These are phyloP conservation scores for Drosophila leontia DNA, from an alignment of 1,140 invertebrate species.

Conservation along the genomic window DNA sequence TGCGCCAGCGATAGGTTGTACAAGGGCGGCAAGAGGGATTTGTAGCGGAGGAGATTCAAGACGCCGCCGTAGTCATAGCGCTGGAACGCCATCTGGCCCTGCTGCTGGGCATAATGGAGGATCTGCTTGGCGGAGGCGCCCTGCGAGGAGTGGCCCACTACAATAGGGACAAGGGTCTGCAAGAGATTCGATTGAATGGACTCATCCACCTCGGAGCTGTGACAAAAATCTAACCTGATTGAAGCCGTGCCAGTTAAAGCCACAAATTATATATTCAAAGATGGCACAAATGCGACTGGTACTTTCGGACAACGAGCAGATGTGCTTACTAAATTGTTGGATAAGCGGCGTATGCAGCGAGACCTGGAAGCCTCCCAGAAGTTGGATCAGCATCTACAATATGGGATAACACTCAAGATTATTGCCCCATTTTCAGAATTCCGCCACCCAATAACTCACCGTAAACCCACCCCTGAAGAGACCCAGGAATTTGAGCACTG, in stretches of 20 bases:
- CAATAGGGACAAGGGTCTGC: slow-evolving; percentile 40
- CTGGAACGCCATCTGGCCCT: not conserved
- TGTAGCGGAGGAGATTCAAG: slow-evolving; percentile 13
- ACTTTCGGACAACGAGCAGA: not conserved
- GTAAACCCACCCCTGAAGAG: slow-evolving; percentile 25
- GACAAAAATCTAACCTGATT: slow-evolving; percentile 25
- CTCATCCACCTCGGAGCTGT: not conserved
- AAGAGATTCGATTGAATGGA: not conserved
- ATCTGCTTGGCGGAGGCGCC: slow-evolving; percentile 42
- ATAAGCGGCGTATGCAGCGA: slow-evolving; percentile 24
- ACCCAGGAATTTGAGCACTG: slow-evolving; percentile 36
- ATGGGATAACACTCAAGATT: not conserved
- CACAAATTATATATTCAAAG: slow-evolving; percentile 54
- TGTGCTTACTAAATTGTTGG: slow-evolving; percentile 4
- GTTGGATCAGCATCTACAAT: slow-evolving; percentile 22
- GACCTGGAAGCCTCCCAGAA: slow-evolving; percentile 41
- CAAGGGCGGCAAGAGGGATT: not conserved
- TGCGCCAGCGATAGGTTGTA: slow-evolving; percentile 40
- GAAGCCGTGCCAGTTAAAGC: slow-evolving; percentile 50
- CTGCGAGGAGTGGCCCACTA: slow-evolving; percentile 49
- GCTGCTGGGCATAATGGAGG: slow-evolving; percentile 47
- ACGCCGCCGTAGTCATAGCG: slow-evolving; percentile 20
- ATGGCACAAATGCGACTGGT: slow-evolving; percentile 47
- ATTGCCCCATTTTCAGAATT: not conserved
- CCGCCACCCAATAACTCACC: slow-evolving; percentile 9